A percentile compares a stretch with the other conserved stretches of the same genome.
These are phyloP conservation scores for Sarcophaga subvicina DNA, from an alignment of 2,888 invertebrate genomes.

Conservation along the genomic window DNA sequence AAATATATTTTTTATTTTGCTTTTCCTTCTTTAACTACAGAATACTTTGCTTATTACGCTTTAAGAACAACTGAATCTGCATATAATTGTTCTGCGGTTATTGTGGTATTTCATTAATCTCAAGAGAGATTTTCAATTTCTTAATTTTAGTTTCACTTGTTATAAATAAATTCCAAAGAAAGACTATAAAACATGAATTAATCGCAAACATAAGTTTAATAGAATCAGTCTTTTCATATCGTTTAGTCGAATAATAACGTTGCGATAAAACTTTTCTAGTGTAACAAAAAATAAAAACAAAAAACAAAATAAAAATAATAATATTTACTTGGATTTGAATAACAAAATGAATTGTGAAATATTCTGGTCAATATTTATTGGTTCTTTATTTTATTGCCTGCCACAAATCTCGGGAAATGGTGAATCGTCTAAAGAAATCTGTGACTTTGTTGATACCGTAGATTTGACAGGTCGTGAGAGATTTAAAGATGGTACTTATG, in stretches of 20 bases:
- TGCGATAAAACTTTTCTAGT: neutral
- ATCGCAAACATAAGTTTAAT: no score
- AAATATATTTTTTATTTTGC: no score
- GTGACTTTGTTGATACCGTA: constrained; percentile 70
- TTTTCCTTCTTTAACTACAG: no score
- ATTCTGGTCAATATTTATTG: neutral
- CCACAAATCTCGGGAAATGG: neutral
- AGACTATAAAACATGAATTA: neutral
- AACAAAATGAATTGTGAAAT: constrained; percentile 24
- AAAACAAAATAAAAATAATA: neutral
- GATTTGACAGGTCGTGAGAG: constrained; percentile 71
- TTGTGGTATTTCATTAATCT: constrained; percentile 65
- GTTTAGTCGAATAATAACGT: no score
- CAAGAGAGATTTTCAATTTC: constrained; percentile 44
- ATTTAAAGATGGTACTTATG: constrained; percentile 72
- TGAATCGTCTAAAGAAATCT: neutral
- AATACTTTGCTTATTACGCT: neutral
- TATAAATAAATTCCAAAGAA: constrained; percentile 3
- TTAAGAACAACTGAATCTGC: constrained; percentile 24
- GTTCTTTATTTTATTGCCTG: neutral
- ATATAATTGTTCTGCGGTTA: constrained; percentile 36
- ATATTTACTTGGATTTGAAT: neutral
- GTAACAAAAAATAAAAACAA: neutral
- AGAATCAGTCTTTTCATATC: no score
- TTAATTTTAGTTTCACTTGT: constrained; percentile 24